Evolutionary conservation across 2,797 vertebrate species (phyloP).

Genomic region (Falco cherrug): DNA sequence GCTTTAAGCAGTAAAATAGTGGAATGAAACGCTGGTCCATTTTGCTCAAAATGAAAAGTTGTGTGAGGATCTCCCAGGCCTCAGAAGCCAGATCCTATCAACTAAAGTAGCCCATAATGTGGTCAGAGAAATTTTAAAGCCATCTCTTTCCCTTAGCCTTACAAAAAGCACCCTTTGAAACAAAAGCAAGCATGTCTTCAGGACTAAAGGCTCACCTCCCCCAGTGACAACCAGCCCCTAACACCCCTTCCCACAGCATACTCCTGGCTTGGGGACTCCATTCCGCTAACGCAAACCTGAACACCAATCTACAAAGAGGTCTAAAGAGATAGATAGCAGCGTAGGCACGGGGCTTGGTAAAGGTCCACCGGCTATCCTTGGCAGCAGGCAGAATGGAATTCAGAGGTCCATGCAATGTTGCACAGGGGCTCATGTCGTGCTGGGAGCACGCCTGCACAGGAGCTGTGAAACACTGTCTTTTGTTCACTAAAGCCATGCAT

Average conservation of each 20-base stretch:
- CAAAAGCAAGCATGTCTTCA: neutral
- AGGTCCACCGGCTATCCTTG: neutral
- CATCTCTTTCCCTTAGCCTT: conserved; percentile 10
- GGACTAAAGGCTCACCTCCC: neutral
- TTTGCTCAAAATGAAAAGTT: conserved; percentile 30
- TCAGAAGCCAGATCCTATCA: conserved; percentile 12
- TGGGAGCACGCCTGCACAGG: conserved; percentile 38
- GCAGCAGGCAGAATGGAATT: conserved; percentile 39
- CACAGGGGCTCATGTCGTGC: neutral
- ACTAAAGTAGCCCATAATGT: conserved; percentile 28
- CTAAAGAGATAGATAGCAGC: conserved; percentile 60
- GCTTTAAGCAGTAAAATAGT: conserved; percentile 77
- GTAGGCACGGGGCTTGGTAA: neutral
- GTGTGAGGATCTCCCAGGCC: conserved; percentile 20
- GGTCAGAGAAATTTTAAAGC: conserved; percentile 36
- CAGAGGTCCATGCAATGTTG: conserved; percentile 7
- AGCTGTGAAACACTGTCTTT: neutral
- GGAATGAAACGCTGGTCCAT: conserved; percentile 80
- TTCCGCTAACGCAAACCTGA: neutral
- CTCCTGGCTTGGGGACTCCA: neutral
- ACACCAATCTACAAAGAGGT: conserved; percentile 24
- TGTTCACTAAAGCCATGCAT: conserved; percentile 56
- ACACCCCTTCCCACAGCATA: neutral
- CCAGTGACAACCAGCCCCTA: conserved; percentile 3
- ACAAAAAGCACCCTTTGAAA: conserved; percentile 51